These are phyloP conservation scores for Phasianus colchicus DNA, from an alignment of 2,113 vertebrate species.

Conservation along the genomic window DNA sequence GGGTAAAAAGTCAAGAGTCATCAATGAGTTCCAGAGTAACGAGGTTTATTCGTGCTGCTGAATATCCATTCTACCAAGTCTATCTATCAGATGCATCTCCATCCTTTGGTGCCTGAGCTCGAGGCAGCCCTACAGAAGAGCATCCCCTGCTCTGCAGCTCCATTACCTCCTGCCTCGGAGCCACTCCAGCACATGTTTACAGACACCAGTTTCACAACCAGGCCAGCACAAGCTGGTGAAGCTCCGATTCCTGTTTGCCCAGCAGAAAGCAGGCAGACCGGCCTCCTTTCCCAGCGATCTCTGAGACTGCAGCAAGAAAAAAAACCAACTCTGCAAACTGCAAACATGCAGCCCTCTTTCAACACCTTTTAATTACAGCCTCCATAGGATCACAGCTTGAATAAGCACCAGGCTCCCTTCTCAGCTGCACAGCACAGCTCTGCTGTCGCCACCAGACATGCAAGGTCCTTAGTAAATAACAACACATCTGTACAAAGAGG, in stretches of 20 bases:
- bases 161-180: not conserved
- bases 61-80: not conserved
- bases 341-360: not conserved
- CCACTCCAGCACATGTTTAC: not conserved
- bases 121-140: not conserved
- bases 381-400: not conserved
- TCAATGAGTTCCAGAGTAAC: slow-evolving; percentile 42
- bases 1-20: not conserved
- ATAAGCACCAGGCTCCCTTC: not conserved
- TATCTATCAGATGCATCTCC: not conserved
- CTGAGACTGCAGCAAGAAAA: slow-evolving; percentile 6
- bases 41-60: not conserved
- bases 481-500: not conserved
- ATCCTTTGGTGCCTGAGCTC: not conserved
- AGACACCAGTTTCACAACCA: slow-evolving; percentile 31
- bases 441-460: not conserved
- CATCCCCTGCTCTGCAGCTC: not conserved
- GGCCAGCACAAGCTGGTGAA: slow-evolving; percentile 11
- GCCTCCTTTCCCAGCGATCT: slow-evolving; percentile 44
- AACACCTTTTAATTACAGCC: not conserved
- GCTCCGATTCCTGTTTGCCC: not conserved
- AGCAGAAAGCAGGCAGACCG: not conserved
- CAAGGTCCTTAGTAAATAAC: not conserved
- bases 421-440: not conserved
- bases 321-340: not conserved